Percentiles rank a stretch among this genome's conserved stretches.
These are phyloP conservation scores for Perca schrenkii DNA, from an alignment of 2,113 vertebrate species.

Conservation along the genomic window DNA sequence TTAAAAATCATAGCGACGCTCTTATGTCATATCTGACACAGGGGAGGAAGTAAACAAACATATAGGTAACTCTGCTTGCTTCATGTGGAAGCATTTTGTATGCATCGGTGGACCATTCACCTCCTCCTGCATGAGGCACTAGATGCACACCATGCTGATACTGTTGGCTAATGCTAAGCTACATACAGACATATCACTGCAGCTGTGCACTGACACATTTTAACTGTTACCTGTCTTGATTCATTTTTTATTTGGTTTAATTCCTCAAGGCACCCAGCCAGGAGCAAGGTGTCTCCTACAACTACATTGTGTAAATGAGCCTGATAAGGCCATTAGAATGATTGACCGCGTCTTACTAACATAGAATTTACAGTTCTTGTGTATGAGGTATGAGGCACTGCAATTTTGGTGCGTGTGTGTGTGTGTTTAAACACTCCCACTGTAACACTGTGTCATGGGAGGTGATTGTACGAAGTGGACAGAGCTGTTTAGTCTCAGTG, in stretches of 20 bases:
- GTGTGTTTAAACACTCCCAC: slow-evolving; percentile 32
- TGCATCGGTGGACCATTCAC: not conserved
- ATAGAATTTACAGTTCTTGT: not conserved
- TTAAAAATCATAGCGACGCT: too few relatives aligned
- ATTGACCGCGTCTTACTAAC: not conserved
- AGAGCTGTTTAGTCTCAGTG: slow-evolving; percentile 19
- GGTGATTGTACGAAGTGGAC: slow-evolving; percentile 15
- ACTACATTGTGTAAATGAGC: not conserved
- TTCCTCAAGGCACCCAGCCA: not conserved
- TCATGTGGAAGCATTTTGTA: too few relatives aligned
- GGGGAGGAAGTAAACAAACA: not conserved
- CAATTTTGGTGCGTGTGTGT: not conserved
- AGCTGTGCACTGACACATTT: not conserved
- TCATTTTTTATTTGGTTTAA: not conserved
- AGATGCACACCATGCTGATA: not conserved
- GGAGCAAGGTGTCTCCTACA: not conserved
- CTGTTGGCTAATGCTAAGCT: not conserved
- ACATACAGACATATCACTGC: not conserved
- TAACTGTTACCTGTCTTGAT: not conserved
- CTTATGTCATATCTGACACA: not conserved
- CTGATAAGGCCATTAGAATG: not conserved
- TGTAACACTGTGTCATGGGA: slow-evolving; percentile 13
- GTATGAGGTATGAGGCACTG: not conserved
- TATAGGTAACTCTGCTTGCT: too few relatives aligned
- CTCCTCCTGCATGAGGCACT: not conserved